Evolutionary conservation across 2,888 invertebrate species (phyloP).

Genomic region (Cordilura impudica): DNA sequence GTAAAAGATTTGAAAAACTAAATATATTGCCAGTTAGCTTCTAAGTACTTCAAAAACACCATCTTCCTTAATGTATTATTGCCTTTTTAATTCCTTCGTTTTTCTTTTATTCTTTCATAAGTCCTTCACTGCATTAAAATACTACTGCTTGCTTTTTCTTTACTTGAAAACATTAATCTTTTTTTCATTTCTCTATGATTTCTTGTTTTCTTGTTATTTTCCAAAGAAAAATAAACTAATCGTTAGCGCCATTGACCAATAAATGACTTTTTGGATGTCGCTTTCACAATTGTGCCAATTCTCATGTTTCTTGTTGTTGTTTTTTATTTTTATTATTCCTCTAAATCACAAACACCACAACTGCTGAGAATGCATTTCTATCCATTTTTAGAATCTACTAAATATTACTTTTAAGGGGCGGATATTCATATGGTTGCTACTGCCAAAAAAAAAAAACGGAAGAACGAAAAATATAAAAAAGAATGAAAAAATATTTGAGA

Average conservation of each 20-base stretch:
- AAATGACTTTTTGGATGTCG: slow-evolving; percentile 30
- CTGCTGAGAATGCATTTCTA: slow-evolving; percentile 35
- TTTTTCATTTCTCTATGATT: not conserved
- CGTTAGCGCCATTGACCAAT: slow-evolving; percentile 30
- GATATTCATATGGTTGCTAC: slow-evolving; percentile 38
- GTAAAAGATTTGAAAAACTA: too few species aligned
- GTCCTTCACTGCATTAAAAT: slow-evolving; percentile 10
- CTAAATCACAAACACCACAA: not conserved
- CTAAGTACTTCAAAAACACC: too few species aligned
- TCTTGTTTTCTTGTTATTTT: not conserved
- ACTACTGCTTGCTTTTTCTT: slow-evolving; percentile 30
- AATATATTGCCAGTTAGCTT: too few species aligned
- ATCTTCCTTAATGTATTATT: not conserved
- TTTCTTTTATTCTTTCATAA: not conserved
- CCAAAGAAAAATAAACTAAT: not conserved
- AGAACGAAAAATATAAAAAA: not conserved
- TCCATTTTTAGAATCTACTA: not conserved
- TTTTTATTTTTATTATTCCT: not conserved
- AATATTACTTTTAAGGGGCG: slow-evolving; percentile 1
- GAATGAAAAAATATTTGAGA: not conserved
- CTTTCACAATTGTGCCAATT: slow-evolving; percentile 24
- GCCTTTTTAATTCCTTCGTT: not conserved
- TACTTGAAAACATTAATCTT: slow-evolving; percentile 46
- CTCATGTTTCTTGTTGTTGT: not conserved
- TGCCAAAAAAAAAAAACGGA: slow-evolving; percentile 23